Percentiles rank a stretch among this genome's conserved stretches.
These are phyloP conservation scores for Lasioglossum oenotherae DNA, from an alignment of 2,888 invertebrate species.

Conservation along the genomic window DNA sequence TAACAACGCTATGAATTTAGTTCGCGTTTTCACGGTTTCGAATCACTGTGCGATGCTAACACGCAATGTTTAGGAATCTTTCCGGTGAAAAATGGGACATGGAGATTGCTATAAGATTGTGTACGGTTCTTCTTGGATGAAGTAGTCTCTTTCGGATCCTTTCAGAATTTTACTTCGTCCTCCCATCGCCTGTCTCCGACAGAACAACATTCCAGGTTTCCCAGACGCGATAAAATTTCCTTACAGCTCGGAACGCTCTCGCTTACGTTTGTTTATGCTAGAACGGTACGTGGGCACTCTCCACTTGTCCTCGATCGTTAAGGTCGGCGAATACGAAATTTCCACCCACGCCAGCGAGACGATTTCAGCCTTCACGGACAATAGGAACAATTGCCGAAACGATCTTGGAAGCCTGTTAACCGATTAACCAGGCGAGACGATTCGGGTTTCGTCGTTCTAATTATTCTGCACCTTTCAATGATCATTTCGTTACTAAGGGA, in stretches of 20 bases:
- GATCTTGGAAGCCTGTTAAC: conserved; percentile 4
- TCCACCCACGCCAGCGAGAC: conserved; percentile 46
- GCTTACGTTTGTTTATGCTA: conserved; percentile 33
- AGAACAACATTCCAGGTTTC: neutral
- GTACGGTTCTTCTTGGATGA: too few species aligned
- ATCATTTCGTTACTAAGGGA: neutral
- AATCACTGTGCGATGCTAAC: too few species aligned
- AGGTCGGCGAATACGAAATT: conserved; percentile 61
- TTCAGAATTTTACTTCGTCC: neutral
- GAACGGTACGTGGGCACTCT: conserved; percentile 45
- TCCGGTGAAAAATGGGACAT: too few species aligned
- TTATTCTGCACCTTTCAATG: neutral
- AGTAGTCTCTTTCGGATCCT: too few species aligned
- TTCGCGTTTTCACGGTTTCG: too few species aligned
- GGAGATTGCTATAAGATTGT: neutral
- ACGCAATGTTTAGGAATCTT: too few species aligned
- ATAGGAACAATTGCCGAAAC: neutral
- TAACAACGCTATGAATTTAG: too few species aligned
- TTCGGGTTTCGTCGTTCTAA: neutral
- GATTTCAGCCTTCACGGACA: conserved; percentile 21
- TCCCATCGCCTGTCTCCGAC: neutral
- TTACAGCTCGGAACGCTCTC: conserved; percentile 12
- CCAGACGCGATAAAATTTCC: neutral
- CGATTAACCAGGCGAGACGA: neutral
- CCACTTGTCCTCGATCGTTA: conserved; percentile 48